Evolutionary conservation across 2,113 vertebrate species (phyloP).

Genomic region (Tyrannus savana): DNA sequence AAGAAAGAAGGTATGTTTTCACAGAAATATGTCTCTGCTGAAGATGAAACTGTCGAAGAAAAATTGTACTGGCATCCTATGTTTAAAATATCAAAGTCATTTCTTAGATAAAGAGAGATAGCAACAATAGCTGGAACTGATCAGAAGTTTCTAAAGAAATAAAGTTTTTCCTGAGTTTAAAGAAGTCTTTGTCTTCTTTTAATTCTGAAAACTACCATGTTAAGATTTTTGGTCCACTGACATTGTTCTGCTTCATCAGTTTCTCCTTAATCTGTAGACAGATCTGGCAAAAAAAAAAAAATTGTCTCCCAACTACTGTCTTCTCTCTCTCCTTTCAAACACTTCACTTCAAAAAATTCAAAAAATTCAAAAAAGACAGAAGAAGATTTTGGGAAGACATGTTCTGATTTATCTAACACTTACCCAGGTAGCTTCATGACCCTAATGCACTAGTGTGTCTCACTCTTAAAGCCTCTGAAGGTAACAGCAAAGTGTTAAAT

Average conservation of each 20-base stretch:
- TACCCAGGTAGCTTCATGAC: neutral
- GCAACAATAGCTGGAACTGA: neutral
- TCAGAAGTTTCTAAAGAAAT: neutral
- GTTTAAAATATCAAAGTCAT: neutral
- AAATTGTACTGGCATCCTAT: neutral
- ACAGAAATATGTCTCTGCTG: neutral
- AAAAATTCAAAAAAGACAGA: neutral
- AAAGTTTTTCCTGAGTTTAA: neutral
- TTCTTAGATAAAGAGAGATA: neutral
- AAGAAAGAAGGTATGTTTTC: neutral
- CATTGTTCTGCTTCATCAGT: neutral
- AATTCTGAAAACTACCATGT: neutral
- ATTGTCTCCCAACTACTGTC: neutral
- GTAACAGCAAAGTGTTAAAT: neutral
- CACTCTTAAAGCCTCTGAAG: neutral
- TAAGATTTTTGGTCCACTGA: neutral
- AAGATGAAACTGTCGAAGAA: neutral
- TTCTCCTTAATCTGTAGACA: neutral
- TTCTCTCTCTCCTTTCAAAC: neutral
- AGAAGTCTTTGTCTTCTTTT: neutral
- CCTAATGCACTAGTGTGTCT: neutral
- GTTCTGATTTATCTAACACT: neutral
- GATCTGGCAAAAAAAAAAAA: neutral
- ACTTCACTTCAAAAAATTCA: neutral
- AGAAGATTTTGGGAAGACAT: neutral